A percentile compares a stretch with the other conserved stretches of the same genome.
phyloP scores from a whole-genome alignment of 2,888 invertebrate species.

The Meteorus colon region DNA sequence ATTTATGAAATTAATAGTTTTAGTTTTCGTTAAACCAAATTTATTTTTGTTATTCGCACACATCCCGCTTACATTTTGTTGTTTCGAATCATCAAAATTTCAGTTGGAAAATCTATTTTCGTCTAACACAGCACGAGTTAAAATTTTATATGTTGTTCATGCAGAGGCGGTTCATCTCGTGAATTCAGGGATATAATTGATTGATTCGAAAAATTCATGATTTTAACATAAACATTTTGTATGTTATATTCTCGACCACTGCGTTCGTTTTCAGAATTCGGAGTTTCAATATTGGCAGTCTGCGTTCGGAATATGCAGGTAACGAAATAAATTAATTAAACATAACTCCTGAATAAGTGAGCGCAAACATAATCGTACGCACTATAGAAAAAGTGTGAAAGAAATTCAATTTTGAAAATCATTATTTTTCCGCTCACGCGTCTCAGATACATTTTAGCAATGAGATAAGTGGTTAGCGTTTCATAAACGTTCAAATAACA shows the following conservation, averaged over 20 bases:
- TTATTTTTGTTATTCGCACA: slow-evolving; percentile 25
- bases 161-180: not conserved
- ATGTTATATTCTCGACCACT: not conserved
- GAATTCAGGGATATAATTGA: not conserved
- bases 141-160: too few relatives aligned
- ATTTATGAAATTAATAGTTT: not conserved
- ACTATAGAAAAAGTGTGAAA: not conserved
- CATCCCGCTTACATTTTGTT: slow-evolving; percentile 8
- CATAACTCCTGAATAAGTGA: not conserved
- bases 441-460: not conserved
- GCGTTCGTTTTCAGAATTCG: not conserved
- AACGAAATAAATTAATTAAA: slow-evolving; percentile 11
- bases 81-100: not conserved
- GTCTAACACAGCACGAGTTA: not conserved
- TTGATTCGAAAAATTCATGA: not conserved
- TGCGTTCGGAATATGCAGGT: not conserved
- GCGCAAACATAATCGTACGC: not conserved
- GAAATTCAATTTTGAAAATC: not conserved
- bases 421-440: not conserved
- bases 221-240: not conserved
- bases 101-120: not conserved
- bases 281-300: not conserved
- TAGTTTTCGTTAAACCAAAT: slow-evolving; percentile 5
- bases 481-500: slow-evolving; percentile 1
- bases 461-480: slow-evolving; percentile 10